Evolutionary conservation across 2,797 vertebrate genomes (phyloP).

Genomic region (Enteromius treurensis): DNA sequence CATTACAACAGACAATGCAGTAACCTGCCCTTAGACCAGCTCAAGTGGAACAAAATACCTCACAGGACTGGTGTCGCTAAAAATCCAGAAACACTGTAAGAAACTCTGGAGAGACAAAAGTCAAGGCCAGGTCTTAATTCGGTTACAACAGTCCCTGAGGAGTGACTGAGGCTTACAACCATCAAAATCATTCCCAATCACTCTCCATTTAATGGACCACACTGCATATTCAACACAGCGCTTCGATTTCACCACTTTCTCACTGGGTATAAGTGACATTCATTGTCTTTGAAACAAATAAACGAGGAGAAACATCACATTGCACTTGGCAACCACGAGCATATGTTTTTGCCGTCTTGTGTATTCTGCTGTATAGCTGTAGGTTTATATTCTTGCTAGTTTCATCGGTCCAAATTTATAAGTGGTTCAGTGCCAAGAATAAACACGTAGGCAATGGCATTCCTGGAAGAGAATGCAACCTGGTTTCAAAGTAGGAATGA

Average conservation of each 20-base stretch:
- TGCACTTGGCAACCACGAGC: background rate
- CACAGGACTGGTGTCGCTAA: background rate
- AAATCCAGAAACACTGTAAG: background rate
- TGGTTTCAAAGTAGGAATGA: conserved; percentile 10
- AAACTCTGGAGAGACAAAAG: background rate
- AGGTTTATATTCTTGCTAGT: conserved; percentile 11
- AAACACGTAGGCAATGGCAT: conserved; percentile 41
- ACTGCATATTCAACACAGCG: background rate
- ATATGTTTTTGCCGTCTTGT: background rate
- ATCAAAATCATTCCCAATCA: conserved; percentile 1
- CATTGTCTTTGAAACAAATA: background rate
- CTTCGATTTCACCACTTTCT: background rate
- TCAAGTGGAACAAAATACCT: background rate
- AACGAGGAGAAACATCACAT: background rate
- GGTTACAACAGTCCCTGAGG: conserved; percentile 1
- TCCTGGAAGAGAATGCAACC: conserved; percentile 47
- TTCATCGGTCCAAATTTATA: conserved; percentile 20
- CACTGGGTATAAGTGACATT: background rate
- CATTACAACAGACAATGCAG: background rate
- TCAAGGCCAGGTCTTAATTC: conserved; percentile 1
- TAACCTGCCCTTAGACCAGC: conserved; percentile 3
- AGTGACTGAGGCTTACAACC: background rate
- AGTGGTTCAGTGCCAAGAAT: conserved; percentile 40
- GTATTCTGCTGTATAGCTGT: background rate
- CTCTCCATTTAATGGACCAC: background rate